Evolutionary conservation across 2,888 invertebrate species (phyloP).

Genomic region (Caenorhabditis becei): DNA sequence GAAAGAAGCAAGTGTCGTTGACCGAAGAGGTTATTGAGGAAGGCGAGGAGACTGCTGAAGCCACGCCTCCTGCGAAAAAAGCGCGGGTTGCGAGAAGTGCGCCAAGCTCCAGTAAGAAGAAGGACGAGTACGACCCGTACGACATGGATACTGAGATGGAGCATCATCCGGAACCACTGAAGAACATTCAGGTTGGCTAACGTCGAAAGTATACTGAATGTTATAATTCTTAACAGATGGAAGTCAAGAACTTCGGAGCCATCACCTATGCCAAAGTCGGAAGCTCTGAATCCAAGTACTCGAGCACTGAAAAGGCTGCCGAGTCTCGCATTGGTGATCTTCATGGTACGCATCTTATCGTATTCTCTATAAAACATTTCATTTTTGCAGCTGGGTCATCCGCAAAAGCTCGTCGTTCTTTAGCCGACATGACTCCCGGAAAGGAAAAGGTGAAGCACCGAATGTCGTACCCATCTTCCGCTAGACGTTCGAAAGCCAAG

Average conservation of each 20-base stretch:
- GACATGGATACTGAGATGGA: slow-evolving; percentile 74
- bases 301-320: slow-evolving; percentile 72
- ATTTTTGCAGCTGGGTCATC: slow-evolving; percentile 19
- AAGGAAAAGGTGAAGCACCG: slow-evolving; percentile 45
- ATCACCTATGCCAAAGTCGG: slow-evolving; percentile 67
- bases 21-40: slow-evolving; percentile 40
- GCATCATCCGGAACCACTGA: slow-evolving; percentile 77
- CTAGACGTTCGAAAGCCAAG: slow-evolving; percentile 26
- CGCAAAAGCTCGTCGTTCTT: slow-evolving; percentile 27
- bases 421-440: slow-evolving; percentile 68
- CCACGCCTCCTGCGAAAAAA: slow-evolving; percentile 12
- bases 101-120: slow-evolving; percentile 46
- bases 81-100: slow-evolving; percentile 27
- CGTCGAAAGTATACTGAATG: no score
- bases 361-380: no score
- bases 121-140: slow-evolving; percentile 73
- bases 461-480: slow-evolving; percentile 14
- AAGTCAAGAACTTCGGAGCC: slow-evolving; percentile 72
- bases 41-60: slow-evolving; percentile 13
- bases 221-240: slow-evolving; percentile 70
- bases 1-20: slow-evolving; percentile 27
- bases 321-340: slow-evolving; percentile 60
- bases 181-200: slow-evolving; percentile 71
- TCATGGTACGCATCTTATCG: slow-evolving; percentile 27
- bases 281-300: slow-evolving; percentile 62